Evolutionary conservation across 2,888 invertebrate genomes (phyloP), one percentile per base, ranked within the genome.

Genomic region (Hirtodrosophila cameraria): DNA sequence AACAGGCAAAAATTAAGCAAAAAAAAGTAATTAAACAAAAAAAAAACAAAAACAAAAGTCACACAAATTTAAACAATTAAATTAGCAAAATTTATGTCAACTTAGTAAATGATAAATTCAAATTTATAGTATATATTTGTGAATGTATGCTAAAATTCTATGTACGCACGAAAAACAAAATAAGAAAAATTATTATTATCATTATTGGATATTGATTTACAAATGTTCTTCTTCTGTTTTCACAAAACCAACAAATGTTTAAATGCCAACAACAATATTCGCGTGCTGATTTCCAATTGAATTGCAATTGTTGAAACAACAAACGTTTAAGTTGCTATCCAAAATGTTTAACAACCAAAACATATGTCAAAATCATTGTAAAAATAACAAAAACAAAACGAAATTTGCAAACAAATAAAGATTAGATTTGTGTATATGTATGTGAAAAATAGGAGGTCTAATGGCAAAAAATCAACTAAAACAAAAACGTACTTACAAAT

Each of bases 11-110:
- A 61, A 43, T 49, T 38, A 35, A 16, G 18, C 58, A 49, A 46
- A 41, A 11, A n/a, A 50, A 35, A 35, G 43, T 39, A 39, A 28
- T 23, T 58, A 58, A 18, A 38, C 50, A 66, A 73, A 53, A 48
- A 49, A 36, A 30, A 62, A 28, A 33, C 46, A 45, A 41, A 23
- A 20, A 58, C 23, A 23, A 6, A 54, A 27, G n/a, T 36, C 30
- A 62, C 38, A 65, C 20, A 48, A 46, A 55, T 46, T 58, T 50
- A 64, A 68, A 59, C 42, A 74, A 78, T 67, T 67, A 72, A 78
- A 82, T 82, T 80, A 80, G 80, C 82, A 69, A 80, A 80, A 80
- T 80, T 80, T 80, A 82, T 80, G 80, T 85, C 79, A 85, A 85
- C 85, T 85, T 80, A 80, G 80, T 78, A 85, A 80, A 80, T 80